Evolutionary conservation across 2,888 invertebrate genomes (phyloP), one percentile per base, ranked within the genome.

Genomic region (Caenorhabditis macrosperma): DNA sequence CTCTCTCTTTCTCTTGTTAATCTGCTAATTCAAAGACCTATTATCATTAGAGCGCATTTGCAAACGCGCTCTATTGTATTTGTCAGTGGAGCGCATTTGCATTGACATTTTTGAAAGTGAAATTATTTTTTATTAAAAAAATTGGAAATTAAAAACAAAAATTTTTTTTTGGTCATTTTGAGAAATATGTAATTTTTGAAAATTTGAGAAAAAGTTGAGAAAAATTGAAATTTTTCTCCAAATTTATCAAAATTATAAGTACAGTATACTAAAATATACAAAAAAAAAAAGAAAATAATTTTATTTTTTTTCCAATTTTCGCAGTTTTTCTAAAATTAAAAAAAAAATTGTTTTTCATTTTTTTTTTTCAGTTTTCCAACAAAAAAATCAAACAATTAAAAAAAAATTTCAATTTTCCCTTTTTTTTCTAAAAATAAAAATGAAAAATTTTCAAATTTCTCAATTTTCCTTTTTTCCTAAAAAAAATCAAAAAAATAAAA

Each of bases 231-330:
- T 10, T 38, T 38, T 38, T 48, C 24, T 2, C 10, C 48, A n/a
- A n/a, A n/a, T n/a, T n/a, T 15, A 41, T 15, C 2, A 41, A 41
- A 41, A 41, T 15, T 9, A 35, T 10, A 35, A 35, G 10, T 35
- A 35, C 35, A 35, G 35, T n/a, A n/a, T n/a, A n/a, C n/a, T n/a
- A n/a, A n/a, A n/a, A n/a, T n/a, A n/a, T n/a, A n/a, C 35, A 35
- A 35, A 35, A 35, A 35, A 35, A 35, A 35, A 35, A 35, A 35
- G 35, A 35, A 35, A 35, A 35, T n/a, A n/a, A n/a, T n/a, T 10
- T 41, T 3, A 41, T 41, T 41, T 41, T 41, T 41, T 35, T 35
- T 35, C 35, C 44, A 30, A 33, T 67, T 67, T 54, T 33, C n/a
- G 44, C 66, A 41, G 17, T 20, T 20, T 20, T 17, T 46, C 22